Conservation (phyloP, 2,113 vertebrate species). For the Cavia porcellus region DNA sequence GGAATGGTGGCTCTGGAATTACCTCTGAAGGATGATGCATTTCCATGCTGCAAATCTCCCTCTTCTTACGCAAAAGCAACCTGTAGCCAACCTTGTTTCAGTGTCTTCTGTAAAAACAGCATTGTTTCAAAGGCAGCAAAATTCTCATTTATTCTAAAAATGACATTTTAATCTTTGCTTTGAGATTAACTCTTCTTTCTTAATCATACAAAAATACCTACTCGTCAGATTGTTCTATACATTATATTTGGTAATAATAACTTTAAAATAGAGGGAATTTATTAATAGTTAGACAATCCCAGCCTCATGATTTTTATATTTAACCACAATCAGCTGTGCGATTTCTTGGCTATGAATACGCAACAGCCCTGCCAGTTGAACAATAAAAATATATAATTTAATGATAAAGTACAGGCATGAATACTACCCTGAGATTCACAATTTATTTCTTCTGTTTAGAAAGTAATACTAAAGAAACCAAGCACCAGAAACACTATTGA, state of each 20-base stretch:
- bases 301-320: neutral
- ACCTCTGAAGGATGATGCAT: neutral
- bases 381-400: neutral
- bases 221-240: neutral
- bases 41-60: neutral
- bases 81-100: neutral
- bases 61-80: neutral
- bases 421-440: neutral
- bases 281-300: neutral
- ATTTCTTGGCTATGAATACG: neutral
- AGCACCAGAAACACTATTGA: constrained; percentile 6
- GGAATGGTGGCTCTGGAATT: neutral
- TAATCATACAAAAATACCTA: neutral
- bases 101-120: neutral
- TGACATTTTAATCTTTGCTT: neutral
- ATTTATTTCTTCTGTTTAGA: neutral
- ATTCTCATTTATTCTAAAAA: constrained; percentile 53
- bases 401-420: neutral
- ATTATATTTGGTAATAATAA: neutral
- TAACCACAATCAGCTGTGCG: neutral
- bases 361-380: neutral
- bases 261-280: neutral
- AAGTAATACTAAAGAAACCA: neutral
- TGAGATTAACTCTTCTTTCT: constrained; percentile 19
- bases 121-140: constrained; percentile 22